Evolutionary conservation across 2,113 vertebrate species (phyloP), one percentile per base, ranked within the genome.

Genomic region (Zosterops hypoxanthus): DNA sequence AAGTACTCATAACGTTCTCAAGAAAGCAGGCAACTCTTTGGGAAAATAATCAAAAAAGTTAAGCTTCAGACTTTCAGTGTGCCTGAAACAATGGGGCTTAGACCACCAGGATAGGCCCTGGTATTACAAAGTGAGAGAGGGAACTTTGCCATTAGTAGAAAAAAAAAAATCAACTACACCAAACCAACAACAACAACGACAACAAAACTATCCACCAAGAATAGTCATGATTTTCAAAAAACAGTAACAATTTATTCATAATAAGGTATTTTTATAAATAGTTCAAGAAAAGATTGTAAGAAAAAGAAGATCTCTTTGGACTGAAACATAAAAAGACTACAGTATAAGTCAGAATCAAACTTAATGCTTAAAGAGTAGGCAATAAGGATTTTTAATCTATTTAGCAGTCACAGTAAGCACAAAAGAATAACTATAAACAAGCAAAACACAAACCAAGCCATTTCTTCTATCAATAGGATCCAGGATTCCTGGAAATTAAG

Each of bases 1-100:
- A 97, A 97, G 88, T 90, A 95, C 75, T 94, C 71, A 42, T 14
- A 46, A 77, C 60, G 41, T 94, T 95, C 94, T 88, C 64, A 88
- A 86, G 79, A 96, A 97, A 92, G 34, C 56, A 85, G 47, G 80
- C 50, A 81, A 64, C 28, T 88, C 41, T 88, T 93, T 42, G 52
- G 92, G 82, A 86, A 31, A 90, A 47, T 59, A 88, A 83, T 80
- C 11, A 80, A 90, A 64, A 76, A 75, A 24, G 10, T 60, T 83
- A 59, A 78, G 59, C 34, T 80, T 87, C 46, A 86, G 7, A 77
- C 87, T 85, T 87, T 79, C 53, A 80, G 24, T 15, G 39, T 90
- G 75, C 34, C 52, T 83, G 56, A 89, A 95, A 93, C 66, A 77
- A 90, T 23, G 34, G 29, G 21, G 12, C 22, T 94, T 6, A 72